Evolutionary conservation across 2,113 vertebrate genomes (phyloP), one percentile per base, ranked within the genome.

Genomic region (Bucco capensis): DNA sequence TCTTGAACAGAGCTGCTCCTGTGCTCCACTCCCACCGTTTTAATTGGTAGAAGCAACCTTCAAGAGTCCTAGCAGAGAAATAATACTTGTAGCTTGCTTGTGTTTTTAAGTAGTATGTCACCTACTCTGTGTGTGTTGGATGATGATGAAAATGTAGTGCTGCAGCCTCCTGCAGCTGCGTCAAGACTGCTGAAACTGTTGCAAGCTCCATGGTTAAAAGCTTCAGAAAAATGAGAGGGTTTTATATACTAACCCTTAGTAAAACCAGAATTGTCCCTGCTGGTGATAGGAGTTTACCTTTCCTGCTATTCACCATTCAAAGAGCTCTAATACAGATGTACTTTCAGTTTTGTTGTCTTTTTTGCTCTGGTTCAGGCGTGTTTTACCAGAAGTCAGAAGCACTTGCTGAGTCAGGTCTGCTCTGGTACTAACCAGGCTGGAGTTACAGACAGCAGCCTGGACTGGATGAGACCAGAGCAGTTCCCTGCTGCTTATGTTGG

Each of bases 1-100:
- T 11, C 71, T 62, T 3, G 42, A 78, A 95, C 93, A 95, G 94
- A 90, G 88, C 77, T 19, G 5, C 23, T 56, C 37, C 92, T 94
- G 86, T 95, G 93, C 90, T 92, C 58, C 11, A 0, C 70, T 86
- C 62, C 69, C 3, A 1, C 6, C 1, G 22, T 19, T 15, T 38
- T 38, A 25, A 2, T 30, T 37, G 78, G 33, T 61, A 49, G 84
- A 49, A 66, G 33, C n/a, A 40, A 53, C 15, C 3, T 72, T 40
- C 57, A 4, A n/a, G 65, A 30, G 88, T 60, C 19, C 69, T 33
- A 61, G 9, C 3, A 30, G 88, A 92, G 66, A 69, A 86, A 31
- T 56, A 65, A 58, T 49, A 50, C 53, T 93, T 58, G 61, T 64
- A 65, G 58, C 70, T n/a, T 92, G 88, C 83, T 42, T 21, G 57